Evolutionary conservation across 2,797 vertebrate genomes (phyloP), one percentile per base, ranked within the genome.

Genomic region (Macroramphosus scolopax): DNA sequence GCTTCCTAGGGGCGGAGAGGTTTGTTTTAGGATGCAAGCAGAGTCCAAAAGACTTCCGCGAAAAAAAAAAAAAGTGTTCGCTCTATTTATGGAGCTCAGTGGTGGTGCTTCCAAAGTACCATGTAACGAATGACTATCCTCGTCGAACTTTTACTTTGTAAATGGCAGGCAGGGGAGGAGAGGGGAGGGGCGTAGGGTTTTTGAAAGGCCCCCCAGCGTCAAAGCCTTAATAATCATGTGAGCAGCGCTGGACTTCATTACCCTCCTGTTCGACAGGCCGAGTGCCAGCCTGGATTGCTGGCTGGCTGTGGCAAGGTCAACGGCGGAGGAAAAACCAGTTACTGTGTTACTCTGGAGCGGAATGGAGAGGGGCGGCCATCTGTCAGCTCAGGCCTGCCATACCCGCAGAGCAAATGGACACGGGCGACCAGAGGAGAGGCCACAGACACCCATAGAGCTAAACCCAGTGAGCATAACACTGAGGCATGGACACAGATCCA

Each of bases 291-390:
- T 71, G 85, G 83, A 87, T 89, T 82, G 83, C 87, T 89, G 86
- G 87, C 87, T 87, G 88, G 88, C 87, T 87, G 86, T 79, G 89
- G 90, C 90, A 91, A 91, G 90, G 90, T 91, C 89, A 91, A 89
- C 87, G 89, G 85, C 88, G 82, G 84, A 89, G 88, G 88, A 89
- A 89, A 90, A 90, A 89, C 87, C 88, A 89, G 90, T 90, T 89
- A 90, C 87, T 90, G 87, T 88, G 87, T 88, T 89, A 87, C 85
- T 87, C 87, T 86, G 85, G 87, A 87, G 88, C 83, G 83, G 86
- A 86, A 87, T 88, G 84, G 85, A 86, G 85, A 86, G 88, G 86
- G 82, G 82, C 85, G 72, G 83, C 89, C 90, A 90, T 91, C 90
- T 90, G 89, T 91, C 89, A 89, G 88, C 86, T 87, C 82, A 65